Evolutionary conservation across 1,140 invertebrate genomes (phyloP).

Genomic region (Drosophila azteca): DNA sequence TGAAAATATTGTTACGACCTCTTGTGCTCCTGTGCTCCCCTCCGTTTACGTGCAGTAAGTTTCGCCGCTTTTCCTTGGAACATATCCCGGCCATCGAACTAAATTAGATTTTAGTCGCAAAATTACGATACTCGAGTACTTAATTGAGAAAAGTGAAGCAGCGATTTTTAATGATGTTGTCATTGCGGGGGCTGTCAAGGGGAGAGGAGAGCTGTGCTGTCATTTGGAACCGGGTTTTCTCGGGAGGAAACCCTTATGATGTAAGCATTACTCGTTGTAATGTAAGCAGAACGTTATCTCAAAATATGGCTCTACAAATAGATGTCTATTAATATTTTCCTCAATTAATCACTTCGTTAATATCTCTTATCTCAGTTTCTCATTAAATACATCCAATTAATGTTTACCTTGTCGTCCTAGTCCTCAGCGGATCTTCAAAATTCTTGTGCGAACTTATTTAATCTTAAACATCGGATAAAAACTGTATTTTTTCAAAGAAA

Average conservation of each 20-base stretch:
- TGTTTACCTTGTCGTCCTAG: too few species aligned
- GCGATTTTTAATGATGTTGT: conserved; percentile 76
- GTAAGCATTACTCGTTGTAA: too few species aligned
- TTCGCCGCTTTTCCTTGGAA: conserved; percentile 15
- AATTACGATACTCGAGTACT: conserved; percentile 65
- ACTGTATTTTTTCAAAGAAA: too few species aligned
- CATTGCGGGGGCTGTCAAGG: conserved; percentile 10
- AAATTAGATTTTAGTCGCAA: conserved; percentile 75
- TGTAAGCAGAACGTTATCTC: too few species aligned
- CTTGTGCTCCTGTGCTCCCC: conserved; percentile 10
- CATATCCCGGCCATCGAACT: conserved; percentile 62
- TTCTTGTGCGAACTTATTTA: too few species aligned
- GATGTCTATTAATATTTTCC: too few species aligned
- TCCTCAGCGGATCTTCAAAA: too few species aligned
- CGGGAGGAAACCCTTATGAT: background rate
- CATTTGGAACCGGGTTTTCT: conserved; percentile 10
- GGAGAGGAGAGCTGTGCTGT: background rate
- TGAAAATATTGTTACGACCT: conserved; percentile 82
- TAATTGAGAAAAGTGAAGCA: conserved; percentile 77
- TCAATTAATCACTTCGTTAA: too few species aligned
- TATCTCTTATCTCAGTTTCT: too few species aligned
- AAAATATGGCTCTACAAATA: too few species aligned
- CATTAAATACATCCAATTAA: too few species aligned
- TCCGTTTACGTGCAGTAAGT: background rate
- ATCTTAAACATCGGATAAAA: too few species aligned